phyloP scores from a whole-genome alignment of 2,797 vertebrate genomes.

The Gephyroberyx darwinii region DNA sequence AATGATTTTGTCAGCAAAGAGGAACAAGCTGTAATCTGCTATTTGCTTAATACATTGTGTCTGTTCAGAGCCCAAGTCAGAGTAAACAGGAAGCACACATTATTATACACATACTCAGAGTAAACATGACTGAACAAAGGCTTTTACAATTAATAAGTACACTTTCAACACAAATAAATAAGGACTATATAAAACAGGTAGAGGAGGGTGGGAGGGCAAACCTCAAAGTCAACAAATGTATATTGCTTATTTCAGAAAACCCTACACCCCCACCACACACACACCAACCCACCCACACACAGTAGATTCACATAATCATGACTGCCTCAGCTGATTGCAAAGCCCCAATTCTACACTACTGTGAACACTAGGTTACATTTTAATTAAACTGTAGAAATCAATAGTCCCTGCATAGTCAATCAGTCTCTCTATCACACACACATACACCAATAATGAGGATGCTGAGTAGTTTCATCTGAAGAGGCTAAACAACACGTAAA shows the following conservation, averaged over 20 bases:
- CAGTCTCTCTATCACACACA: conserved; percentile 6
- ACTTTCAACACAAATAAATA: conserved; percentile 78
- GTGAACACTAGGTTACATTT: conserved; percentile 18
- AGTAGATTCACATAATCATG: conserved; percentile 38
- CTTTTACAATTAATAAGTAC: conserved; percentile 68
- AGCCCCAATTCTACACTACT: conserved; percentile 4
- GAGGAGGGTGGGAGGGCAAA: neutral
- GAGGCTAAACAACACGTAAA: conserved; percentile 26
- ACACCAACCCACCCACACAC: conserved; percentile 13
- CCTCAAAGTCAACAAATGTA: conserved; percentile 46
- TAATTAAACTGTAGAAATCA: conserved; percentile 32
- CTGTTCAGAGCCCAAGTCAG: conserved; percentile 15
- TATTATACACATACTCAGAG: conserved; percentile 52
- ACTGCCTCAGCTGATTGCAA: conserved; percentile 16
- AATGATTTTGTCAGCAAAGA: conserved; percentile 21
- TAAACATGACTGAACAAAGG: conserved; percentile 51
- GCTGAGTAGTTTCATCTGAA: conserved; percentile 8
- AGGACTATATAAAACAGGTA: conserved; percentile 26
- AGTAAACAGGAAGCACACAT: conserved; percentile 42
- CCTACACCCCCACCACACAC: neutral
- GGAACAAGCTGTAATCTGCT: conserved; percentile 7
- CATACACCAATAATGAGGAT: conserved; percentile 36
- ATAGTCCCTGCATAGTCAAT: conserved; percentile 11
- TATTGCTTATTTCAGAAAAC: conserved; percentile 62
- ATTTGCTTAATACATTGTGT: neutral